Percentiles rank a stretch among this genome's conserved stretches.
These are phyloP conservation scores for Tiliacea aurago DNA, from an alignment of 2,888 invertebrate genomes.

Conservation along the genomic window DNA sequence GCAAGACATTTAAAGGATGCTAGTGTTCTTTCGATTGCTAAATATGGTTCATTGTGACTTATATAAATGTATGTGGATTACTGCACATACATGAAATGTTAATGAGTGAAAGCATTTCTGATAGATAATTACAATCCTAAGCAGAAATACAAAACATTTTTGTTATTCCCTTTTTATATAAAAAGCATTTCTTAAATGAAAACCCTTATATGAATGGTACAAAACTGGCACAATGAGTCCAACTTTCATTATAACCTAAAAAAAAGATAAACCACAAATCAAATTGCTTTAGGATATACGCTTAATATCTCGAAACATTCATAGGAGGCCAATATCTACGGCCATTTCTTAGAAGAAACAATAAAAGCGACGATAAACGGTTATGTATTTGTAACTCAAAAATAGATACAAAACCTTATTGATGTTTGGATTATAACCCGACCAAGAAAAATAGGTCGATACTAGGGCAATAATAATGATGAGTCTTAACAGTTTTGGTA, in stretches of 20 bases:
- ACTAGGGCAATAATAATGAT: slow-evolving; percentile 5
- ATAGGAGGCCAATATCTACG: background rate
- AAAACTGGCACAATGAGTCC: slow-evolving; percentile 31
- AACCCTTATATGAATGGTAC: slow-evolving; percentile 14
- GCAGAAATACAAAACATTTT: background rate
- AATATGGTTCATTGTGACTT: background rate
- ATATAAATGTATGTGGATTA: background rate
- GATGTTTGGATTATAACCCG: slow-evolving; percentile 80
- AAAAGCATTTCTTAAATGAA: background rate
- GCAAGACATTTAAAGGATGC: background rate
- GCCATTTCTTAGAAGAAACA: slow-evolving; percentile 27
- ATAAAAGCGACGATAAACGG: slow-evolving; percentile 28
- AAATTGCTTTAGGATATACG: slow-evolving; percentile 2
- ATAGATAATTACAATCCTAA: background rate
- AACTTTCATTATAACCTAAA: slow-evolving; percentile 60
- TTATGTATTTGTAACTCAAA: slow-evolving; percentile 54
- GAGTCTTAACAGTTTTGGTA: background rate
- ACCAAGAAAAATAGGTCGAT: slow-evolving; percentile 60
- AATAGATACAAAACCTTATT: slow-evolving; percentile 72
- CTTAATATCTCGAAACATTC: slow-evolving; percentile 11
- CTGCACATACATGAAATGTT: background rate
- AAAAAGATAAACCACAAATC: slow-evolving; percentile 5
- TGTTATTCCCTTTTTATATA: background rate
- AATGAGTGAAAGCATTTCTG: background rate
- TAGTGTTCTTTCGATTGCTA: background rate